Base-by-base conservation (phyloP, 2,888 invertebrate species). In the Allygus modestus region DNA sequence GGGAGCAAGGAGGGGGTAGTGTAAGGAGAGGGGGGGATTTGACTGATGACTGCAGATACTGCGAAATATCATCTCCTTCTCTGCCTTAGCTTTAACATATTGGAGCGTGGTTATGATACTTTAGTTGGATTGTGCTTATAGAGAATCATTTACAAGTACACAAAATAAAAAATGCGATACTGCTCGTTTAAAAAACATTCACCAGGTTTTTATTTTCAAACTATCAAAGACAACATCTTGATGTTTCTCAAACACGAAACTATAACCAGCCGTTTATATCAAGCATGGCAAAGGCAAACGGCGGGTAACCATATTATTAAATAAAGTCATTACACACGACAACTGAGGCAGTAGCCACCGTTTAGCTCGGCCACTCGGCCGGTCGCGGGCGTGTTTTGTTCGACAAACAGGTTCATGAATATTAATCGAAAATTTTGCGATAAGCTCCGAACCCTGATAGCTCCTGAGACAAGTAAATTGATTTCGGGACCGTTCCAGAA, bases 381-480 rank as follows among this genome's bases (percentile, higher is more conserved):
- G 46, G 12, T 17, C 7, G 46, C 46, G 23, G 58, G 1, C 58
- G 51, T 23, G 58, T 23, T 23, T 20, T 20, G 23, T 23, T 12
- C 65, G 65, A 31, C 65, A 65, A 58, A 31, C 65, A 31, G 20
- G 28, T 65, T 31, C 31, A 65, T 65, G 31, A 65, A 65, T 65
- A 65, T 65, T 65, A 65, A 65, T 65, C 31, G 65, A 31, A 65
- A 65, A 65, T 65, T 65, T 65, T 15, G 65, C 65, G 65, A 65
- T 65, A 65, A 65, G 65, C 15, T 28, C 12, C 31, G 65, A 31
- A 9, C 65, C 65, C 26, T 17, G 65, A 65, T 65, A 28, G n/a
- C 65, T 28, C 28, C 15, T 20, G 20, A 28, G 65, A 65, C 65
- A 15, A 65, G 65, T 0, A 65, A 65, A 65, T 65, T 65, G 65